Evolutionary conservation across 2,113 vertebrate species (phyloP).

Genomic region (Zingel zingel): DNA sequence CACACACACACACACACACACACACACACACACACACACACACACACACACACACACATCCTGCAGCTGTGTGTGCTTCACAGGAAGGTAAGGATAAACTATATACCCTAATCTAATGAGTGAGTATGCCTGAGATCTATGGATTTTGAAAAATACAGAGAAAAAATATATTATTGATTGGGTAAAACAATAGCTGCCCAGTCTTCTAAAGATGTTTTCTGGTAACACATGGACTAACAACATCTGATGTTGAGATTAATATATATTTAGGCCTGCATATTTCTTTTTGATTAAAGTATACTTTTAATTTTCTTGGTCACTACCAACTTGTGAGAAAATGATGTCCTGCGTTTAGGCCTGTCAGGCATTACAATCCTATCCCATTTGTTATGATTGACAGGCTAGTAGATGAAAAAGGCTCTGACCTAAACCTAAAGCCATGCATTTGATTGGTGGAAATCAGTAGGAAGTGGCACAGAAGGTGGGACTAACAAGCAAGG

Average conservation of each 20-base stretch:
- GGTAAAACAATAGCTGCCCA: neutral
- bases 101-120: too few species aligned
- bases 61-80: constrained; percentile 58
- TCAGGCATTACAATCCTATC: neutral
- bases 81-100: constrained; percentile 24
- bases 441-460: neutral
- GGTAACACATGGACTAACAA: neutral
- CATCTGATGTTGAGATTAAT: neutral
- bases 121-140: neutral
- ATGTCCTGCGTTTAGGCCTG: neutral
- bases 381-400: neutral
- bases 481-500: rapidly evolving
- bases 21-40: constrained; percentile 20
- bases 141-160: neutral
- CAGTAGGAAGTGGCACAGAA: neutral
- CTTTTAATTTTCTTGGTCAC: neutral
- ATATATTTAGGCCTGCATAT: neutral
- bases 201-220: neutral
- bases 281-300: neutral
- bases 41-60: constrained; percentile 26
- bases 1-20: constrained; percentile 1
- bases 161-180: neutral
- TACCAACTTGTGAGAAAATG: neutral
- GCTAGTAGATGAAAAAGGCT: rapidly evolving
- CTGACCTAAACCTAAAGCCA: rapidly evolving